A percentile compares a stretch with the other conserved stretches of the same genome.
phyloP scores from a whole-genome alignment of 2,113 vertebrate genomes.

The Ctenodactylus gundi region DNA sequence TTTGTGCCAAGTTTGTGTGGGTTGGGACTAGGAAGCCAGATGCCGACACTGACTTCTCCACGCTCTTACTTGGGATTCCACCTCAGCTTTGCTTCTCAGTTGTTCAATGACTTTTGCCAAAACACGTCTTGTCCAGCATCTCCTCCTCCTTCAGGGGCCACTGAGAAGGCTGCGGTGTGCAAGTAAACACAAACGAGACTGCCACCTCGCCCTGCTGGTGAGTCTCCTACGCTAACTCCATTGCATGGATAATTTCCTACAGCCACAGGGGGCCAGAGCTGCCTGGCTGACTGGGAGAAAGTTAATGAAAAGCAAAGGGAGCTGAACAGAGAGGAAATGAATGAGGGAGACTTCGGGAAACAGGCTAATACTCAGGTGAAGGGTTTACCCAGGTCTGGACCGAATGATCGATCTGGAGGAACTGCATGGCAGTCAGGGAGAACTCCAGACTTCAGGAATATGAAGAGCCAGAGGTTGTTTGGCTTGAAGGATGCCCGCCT shows the following conservation, averaged over 20 bases:
- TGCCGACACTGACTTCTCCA: background rate
- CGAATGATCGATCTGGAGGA: background rate
- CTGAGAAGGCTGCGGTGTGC: background rate
- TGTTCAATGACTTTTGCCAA: background rate
- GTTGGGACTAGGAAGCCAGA: background rate
- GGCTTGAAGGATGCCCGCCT: constrained; percentile 26
- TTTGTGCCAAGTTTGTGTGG: background rate
- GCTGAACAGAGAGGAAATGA: background rate
- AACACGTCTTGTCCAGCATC: background rate
- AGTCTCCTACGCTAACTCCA: constrained; percentile 62
- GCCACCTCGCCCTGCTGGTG: constrained; percentile 9
- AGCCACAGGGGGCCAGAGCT: constrained; percentile 8
- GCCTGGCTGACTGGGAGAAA: constrained; percentile 36
- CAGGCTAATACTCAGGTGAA: background rate
- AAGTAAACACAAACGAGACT: constrained; percentile 2
- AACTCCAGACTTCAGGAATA: background rate
- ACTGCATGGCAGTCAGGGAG: background rate
- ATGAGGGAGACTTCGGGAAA: background rate
- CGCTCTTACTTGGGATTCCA: background rate
- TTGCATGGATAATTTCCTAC: constrained; percentile 64
- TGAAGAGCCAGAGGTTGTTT: background rate
- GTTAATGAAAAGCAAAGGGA: constrained; percentile 37
- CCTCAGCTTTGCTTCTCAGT: background rate
- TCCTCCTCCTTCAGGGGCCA: background rate
- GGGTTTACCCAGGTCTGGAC: constrained; percentile 25